phyloP scores from a whole-genome alignment of 1,140 invertebrate genomes.

The Aradophagus sp. region DNA sequence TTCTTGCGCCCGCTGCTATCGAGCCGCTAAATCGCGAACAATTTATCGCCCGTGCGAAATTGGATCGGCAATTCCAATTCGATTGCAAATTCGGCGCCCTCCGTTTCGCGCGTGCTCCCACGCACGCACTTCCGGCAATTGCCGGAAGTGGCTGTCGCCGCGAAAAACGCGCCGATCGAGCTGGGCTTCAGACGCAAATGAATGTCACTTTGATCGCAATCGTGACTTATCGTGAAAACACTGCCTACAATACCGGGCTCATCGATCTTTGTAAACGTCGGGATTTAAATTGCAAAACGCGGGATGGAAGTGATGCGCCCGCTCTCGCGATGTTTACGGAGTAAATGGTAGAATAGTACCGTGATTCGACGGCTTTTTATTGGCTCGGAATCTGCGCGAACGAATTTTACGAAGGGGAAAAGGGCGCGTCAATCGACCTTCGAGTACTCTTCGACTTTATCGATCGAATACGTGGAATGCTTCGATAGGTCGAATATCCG shows the following conservation, averaged over 20 bases:
- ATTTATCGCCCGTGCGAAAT: too few relatives aligned
- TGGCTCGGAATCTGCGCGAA: conserved; percentile 45
- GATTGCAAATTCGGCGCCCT: too few relatives aligned
- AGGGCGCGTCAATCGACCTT: too few relatives aligned
- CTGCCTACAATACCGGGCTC: conserved; percentile 53
- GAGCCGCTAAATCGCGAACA: too few relatives aligned
- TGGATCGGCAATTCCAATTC: too few relatives aligned
- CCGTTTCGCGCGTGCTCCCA: too few relatives aligned
- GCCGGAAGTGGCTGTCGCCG: conserved; percentile 12
- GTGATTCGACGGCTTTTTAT: conserved; percentile 56
- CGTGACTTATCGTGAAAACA: conserved; percentile 57
- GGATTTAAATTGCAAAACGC: conserved; percentile 58
- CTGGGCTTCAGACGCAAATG: conserved; percentile 43
- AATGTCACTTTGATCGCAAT: conserved; percentile 55
- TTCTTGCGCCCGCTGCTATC: too few relatives aligned
- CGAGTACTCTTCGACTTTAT: too few relatives aligned
- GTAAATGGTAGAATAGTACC: conserved; percentile 51
- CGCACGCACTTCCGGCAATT: too few relatives aligned
- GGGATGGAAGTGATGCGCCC: conserved; percentile 34
- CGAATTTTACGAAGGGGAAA: too few relatives aligned
- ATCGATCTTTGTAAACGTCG: conserved; percentile 59
- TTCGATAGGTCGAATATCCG: too few relatives aligned
- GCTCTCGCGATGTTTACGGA: conserved; percentile 56
- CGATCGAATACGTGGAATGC: too few relatives aligned
- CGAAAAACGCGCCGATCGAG: conserved; percentile 36